phyloP scores from a whole-genome alignment of 1,140 invertebrate species.

The Gryon sp. region DNA sequence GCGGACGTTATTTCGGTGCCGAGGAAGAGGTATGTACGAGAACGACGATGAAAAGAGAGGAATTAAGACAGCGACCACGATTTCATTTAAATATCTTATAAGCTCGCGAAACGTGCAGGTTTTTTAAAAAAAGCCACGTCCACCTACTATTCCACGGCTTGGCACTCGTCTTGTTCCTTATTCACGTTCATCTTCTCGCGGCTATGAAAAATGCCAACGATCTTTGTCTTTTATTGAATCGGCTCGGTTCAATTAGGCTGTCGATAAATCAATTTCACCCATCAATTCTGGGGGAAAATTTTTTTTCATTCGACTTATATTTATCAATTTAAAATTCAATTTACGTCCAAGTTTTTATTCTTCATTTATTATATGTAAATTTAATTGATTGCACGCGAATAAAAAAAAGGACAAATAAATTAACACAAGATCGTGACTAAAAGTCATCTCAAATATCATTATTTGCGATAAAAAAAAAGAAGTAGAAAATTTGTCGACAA shows the following conservation, averaged over 20 bases:
- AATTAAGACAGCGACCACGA: constrained; percentile 54
- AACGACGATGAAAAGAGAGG: constrained; percentile 51
- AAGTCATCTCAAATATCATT: too few relatives aligned
- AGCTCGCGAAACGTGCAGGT: constrained; percentile 45
- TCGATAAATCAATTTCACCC: constrained; percentile 7
- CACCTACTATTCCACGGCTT: constrained; percentile 24
- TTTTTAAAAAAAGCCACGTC: constrained; percentile 43
- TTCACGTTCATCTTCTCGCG: constrained; percentile 31
- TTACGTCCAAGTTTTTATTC: too few relatives aligned
- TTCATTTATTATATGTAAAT: too few relatives aligned
- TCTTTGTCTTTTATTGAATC: constrained; percentile 29
- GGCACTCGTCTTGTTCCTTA: constrained; percentile 36
- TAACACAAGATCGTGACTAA: too few relatives aligned
- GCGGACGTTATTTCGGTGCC: constrained; percentile 44
- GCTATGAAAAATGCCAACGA: constrained; percentile 49
- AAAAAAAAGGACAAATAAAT: too few relatives aligned
- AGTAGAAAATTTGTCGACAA: too few relatives aligned
- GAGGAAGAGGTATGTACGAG: constrained; percentile 9
- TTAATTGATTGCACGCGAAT: too few relatives aligned
- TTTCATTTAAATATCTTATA: constrained; percentile 66
- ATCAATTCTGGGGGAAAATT: too few relatives aligned
- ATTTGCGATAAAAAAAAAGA: too few relatives aligned
- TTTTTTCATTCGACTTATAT: too few relatives aligned
- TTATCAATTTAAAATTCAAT: too few relatives aligned
- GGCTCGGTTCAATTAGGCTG: constrained; percentile 17